Percentiles rank a stretch among this genome's conserved stretches.
phyloP scores from a whole-genome alignment of 2,888 invertebrate genomes.

The Macrophya annulata region DNA sequence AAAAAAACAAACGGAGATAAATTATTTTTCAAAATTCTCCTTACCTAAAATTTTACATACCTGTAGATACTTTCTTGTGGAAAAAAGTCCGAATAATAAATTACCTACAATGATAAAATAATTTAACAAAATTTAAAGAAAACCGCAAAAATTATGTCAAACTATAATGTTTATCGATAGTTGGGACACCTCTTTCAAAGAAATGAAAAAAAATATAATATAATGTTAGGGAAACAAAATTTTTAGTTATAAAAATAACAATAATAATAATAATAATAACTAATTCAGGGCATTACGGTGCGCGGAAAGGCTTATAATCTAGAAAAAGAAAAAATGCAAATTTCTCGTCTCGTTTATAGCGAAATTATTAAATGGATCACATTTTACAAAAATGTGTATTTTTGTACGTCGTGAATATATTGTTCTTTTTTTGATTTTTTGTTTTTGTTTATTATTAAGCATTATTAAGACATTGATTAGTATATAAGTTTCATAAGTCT shows the following conservation, averaged over 20 bases:
- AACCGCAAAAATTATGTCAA: neutral
- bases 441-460: neutral
- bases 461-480: constrained; percentile 53
- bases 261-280: constrained; percentile 6
- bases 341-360: constrained; percentile 24
- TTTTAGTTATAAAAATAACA: neutral
- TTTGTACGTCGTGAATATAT: constrained; percentile 37
- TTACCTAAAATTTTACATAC: neutral
- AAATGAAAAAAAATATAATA: neutral
- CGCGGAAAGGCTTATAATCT: neutral
- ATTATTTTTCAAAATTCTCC: neutral
- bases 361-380: constrained; percentile 29
- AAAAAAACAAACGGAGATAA: neutral
- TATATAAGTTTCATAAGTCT: constrained; percentile 43
- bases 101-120: neutral
- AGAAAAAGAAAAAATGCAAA: neutral
- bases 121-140: neutral
- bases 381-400: constrained; percentile 18
- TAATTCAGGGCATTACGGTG: constrained; percentile 40
- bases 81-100: neutral
- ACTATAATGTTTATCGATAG: neutral
- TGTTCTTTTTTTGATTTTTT: neutral
- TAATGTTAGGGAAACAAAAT: neutral
- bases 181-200: neutral
- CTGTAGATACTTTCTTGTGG: neutral